Evolutionary conservation across 2,888 invertebrate species (phyloP).

Genomic region (Vandiemenella viatica): DNA sequence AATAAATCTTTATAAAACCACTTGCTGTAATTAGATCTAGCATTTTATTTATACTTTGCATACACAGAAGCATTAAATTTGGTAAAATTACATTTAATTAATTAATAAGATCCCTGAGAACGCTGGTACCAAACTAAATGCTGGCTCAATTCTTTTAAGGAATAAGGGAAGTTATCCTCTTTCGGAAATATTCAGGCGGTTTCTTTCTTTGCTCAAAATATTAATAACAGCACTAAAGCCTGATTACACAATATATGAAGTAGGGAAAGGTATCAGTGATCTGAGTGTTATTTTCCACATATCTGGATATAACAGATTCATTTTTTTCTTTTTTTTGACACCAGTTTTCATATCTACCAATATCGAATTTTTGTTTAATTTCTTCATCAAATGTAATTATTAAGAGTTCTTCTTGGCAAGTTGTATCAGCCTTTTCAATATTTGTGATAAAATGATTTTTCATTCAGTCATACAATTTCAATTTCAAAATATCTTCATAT

Average conservation of each 20-base stretch:
- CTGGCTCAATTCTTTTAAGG: background rate
- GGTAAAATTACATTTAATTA: background rate
- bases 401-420: background rate
- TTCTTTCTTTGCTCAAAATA: background rate
- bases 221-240: background rate
- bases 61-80: background rate
- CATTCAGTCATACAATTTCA: background rate
- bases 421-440: background rate
- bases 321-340: background rate
- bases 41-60: background rate
- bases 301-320: background rate
- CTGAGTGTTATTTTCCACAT: background rate
- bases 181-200: background rate
- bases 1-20: background rate
- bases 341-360: background rate
- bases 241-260: background rate
- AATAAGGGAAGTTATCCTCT: background rate
- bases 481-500: background rate
- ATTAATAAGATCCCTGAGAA: background rate
- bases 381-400: background rate
- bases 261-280: background rate
- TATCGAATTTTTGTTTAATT: background rate
- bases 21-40: background rate
- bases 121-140: background rate
- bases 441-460: background rate